Percentiles rank a stretch among this genome's conserved stretches.
These are phyloP conservation scores for Calameuta filiformis DNA, from an alignment of 2,888 invertebrate genomes.

Conservation along the genomic window DNA sequence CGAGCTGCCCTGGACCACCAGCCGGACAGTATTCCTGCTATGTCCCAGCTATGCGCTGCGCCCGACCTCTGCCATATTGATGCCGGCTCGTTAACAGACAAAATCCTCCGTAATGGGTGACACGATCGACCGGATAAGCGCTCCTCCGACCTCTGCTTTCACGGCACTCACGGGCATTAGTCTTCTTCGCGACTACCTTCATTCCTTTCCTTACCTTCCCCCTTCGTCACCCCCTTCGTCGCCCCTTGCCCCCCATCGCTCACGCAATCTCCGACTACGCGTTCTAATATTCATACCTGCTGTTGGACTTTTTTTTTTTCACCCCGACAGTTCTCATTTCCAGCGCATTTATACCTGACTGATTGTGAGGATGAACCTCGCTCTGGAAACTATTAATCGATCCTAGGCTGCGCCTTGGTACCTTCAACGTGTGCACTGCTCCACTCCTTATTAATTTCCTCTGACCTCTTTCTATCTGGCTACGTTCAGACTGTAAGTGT, in stretches of 20 bases:
- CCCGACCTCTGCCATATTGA: constrained; percentile 16
- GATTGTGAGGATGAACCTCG: too few species aligned
- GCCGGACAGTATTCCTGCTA: constrained; percentile 42
- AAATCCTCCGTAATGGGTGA: constrained; percentile 24
- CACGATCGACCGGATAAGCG: constrained; percentile 36
- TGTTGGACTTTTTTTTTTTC: too few species aligned
- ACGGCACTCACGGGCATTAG: neutral
- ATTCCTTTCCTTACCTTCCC: neutral
- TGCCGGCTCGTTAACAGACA: constrained; percentile 21
- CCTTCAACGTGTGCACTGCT: too few species aligned
- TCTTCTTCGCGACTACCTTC: constrained; percentile 4
- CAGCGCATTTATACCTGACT: too few species aligned
- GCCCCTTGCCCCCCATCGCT: neutral
- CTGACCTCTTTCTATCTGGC: too few species aligned
- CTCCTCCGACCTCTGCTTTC: constrained; percentile 2
- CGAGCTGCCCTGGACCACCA: constrained; percentile 37
- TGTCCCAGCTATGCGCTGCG: constrained; percentile 15
- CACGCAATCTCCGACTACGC: neutral
- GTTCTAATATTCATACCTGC: too few species aligned
- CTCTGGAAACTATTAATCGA: too few species aligned
- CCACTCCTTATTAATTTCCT: too few species aligned
- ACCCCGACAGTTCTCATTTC: too few species aligned
- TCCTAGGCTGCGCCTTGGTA: too few species aligned
- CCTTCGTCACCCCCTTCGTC: neutral
- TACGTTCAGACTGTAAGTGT: neutral